Conservation (phyloP, 2,797 vertebrate genomes). For the Scyliorhinus canicula region DNA sequence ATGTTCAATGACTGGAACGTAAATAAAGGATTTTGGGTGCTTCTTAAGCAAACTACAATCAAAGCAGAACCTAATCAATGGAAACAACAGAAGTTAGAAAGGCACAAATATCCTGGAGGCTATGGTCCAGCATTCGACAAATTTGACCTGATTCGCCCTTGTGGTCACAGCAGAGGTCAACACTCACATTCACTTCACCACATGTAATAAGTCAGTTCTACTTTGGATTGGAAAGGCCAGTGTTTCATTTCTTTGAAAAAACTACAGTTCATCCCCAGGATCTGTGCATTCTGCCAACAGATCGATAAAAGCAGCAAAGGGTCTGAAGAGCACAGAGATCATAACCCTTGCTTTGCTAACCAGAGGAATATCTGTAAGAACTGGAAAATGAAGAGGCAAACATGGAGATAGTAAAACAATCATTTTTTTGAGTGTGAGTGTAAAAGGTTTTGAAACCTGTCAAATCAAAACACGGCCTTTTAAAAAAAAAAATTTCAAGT, state of each 20-base stretch:
- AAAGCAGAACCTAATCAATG: background rate
- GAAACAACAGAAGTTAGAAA: background rate
- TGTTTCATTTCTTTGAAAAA: background rate
- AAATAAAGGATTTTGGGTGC: background rate
- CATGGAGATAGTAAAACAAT: background rate
- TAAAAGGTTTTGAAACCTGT: background rate
- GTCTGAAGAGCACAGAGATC: background rate
- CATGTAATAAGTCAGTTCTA: background rate
- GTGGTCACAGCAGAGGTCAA: background rate
- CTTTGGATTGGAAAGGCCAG: background rate
- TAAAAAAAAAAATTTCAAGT: no score
- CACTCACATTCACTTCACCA: background rate
- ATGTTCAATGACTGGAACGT: background rate
- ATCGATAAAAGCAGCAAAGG: background rate
- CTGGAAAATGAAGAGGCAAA: background rate
- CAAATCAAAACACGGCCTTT: background rate
- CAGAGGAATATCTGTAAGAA: background rate
- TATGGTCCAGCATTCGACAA: background rate
- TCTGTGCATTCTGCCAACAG: background rate
- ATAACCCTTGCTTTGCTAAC: background rate
- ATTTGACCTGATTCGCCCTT: background rate
- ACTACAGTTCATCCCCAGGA: background rate
- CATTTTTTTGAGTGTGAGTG: background rate
- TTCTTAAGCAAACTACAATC: background rate
- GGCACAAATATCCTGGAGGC: background rate